A percentile compares a stretch with the other conserved stretches of the same genome.
phyloP scores from a whole-genome alignment of 2,113 vertebrate genomes.

The Trinectes maculatus region DNA sequence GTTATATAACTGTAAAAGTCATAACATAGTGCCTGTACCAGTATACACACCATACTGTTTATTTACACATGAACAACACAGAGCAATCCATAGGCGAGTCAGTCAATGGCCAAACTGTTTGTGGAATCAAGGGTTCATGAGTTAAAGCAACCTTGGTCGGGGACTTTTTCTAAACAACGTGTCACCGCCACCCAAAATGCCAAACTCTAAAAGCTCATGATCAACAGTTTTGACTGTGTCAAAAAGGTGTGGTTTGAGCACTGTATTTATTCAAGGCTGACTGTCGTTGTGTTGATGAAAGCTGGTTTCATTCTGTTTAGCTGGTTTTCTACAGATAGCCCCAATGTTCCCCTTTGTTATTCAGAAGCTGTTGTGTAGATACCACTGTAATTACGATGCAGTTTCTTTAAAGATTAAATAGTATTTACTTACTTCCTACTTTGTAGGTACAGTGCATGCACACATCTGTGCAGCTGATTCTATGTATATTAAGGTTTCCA shows the following conservation, averaged over 20 bases:
- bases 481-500: not conserved
- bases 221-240: no score
- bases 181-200: no score
- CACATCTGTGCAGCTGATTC: not conserved
- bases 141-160: not conserved
- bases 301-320: not conserved
- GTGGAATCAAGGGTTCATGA: not conserved
- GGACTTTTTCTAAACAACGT: not conserved
- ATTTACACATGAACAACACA: not conserved
- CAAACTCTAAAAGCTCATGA: no score
- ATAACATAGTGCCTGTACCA: slow-evolving; percentile 4
- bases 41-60: slow-evolving; percentile 1
- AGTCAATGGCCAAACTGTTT: not conserved
- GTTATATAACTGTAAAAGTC: slow-evolving; percentile 7
- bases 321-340: not conserved
- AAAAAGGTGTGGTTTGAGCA: no score
- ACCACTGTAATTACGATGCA: slow-evolving; percentile 3
- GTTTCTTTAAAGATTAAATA: slow-evolving; percentile 10
- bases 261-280: no score
- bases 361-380: no score
- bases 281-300: not conserved
- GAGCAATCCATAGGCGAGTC: not conserved
- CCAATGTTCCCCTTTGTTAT: no score
- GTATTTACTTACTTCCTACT: not conserved
- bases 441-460: not conserved